Percentiles rank a stretch among this genome's conserved stretches.
Conservation (phyloP, 1,140 invertebrate species). For the Battus philenor region DNA sequence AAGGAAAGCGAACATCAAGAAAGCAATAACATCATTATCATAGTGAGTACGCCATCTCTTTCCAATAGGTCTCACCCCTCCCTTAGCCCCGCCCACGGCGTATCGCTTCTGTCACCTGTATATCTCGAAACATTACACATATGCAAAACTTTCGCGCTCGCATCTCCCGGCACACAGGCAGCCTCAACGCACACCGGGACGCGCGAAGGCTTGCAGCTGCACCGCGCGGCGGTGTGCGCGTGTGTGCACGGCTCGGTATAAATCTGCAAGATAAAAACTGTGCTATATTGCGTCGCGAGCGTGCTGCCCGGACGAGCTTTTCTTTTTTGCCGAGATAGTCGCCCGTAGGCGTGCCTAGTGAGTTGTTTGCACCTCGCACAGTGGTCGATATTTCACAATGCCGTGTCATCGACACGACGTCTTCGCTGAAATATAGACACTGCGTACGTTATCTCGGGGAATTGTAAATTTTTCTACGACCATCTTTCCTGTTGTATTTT, state of each 20-base stretch:
- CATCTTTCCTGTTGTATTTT: not conserved
- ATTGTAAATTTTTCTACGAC: constrained; percentile 45
- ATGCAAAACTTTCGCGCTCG: constrained; percentile 71
- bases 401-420: constrained; percentile 61
- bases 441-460: constrained; percentile 35
- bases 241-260: constrained; percentile 48
- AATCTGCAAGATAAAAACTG: constrained; percentile 74
- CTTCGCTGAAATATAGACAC: constrained; percentile 48
- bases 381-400: constrained; percentile 69
- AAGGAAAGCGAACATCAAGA: constrained; percentile 70
- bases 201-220: constrained; percentile 29
- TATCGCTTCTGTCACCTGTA: constrained; percentile 72
- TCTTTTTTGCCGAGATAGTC: constrained; percentile 62
- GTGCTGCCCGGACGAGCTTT: constrained; percentile 38
- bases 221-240: constrained; percentile 32
- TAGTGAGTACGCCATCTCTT: constrained; percentile 71
- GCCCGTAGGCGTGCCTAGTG: constrained; percentile 67
- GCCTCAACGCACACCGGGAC: constrained; percentile 34
- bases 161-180: constrained; percentile 46
- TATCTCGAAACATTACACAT: constrained; percentile 75
- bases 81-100: constrained; percentile 65
- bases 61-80: constrained; percentile 70
- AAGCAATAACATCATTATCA: constrained; percentile 76
- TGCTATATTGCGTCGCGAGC: constrained; percentile 58
- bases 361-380: constrained; percentile 71